phyloP scores from a whole-genome alignment of 2,113 vertebrate species.

The Geothlypis trichas region DNA sequence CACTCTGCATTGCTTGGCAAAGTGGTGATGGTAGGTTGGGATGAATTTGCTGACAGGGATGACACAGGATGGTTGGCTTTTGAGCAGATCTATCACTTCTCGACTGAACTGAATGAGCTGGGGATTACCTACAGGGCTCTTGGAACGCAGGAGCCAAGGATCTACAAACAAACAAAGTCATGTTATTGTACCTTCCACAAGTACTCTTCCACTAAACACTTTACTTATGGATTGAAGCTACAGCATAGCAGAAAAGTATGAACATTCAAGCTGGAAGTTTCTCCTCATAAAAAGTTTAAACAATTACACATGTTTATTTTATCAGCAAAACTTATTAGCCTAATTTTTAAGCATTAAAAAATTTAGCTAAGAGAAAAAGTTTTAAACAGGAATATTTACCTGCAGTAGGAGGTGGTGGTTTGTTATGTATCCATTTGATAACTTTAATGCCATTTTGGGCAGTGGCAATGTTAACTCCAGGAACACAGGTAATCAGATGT shows the following conservation, averaged over 20 bases:
- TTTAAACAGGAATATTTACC: slow-evolving; percentile 68
- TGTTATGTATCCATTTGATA: slow-evolving; percentile 98
- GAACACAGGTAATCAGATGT: slow-evolving; percentile 93
- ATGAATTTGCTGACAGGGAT: slow-evolving; percentile 93
- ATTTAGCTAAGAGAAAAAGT: not conserved
- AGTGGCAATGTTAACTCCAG: slow-evolving; percentile 90
- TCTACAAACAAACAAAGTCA: slow-evolving; percentile 65
- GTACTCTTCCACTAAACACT: not conserved
- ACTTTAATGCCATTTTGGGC: slow-evolving; percentile 96
- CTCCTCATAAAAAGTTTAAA: not conserved
- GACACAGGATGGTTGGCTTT: slow-evolving; percentile 87
- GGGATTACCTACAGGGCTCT: slow-evolving; percentile 94
- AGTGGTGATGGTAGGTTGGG: slow-evolving; percentile 95
- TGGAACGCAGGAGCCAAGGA: slow-evolving; percentile 91
- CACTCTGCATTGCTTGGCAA: slow-evolving; percentile 95
- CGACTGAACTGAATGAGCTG: slow-evolving; percentile 97
- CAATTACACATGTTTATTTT: not conserved
- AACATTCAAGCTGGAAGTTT: not conserved
- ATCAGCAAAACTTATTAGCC: not conserved
- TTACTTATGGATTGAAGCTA: not conserved
- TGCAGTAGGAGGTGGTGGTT: slow-evolving; percentile 86
- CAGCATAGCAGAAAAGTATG: not conserved
- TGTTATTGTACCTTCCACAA: not conserved
- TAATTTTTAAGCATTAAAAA: not conserved
- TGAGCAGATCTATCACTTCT: slow-evolving; percentile 94